These are phyloP conservation scores for Hydropotes inermis DNA, from an alignment of 2,113 vertebrate species.

Conservation along the genomic window DNA sequence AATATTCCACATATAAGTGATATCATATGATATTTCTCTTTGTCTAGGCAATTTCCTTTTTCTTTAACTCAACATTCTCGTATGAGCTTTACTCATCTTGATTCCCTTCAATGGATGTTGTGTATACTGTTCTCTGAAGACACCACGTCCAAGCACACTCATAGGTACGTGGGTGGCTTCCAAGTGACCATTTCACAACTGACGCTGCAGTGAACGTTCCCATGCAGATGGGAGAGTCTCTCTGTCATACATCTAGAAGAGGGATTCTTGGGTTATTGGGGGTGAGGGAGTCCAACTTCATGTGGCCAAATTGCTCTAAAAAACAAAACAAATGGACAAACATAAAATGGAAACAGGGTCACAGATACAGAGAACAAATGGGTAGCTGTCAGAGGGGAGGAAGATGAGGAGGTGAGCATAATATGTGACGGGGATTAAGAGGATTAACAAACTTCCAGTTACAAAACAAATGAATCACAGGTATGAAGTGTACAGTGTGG, in stretches of 20 bases:
- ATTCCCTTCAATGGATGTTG: not conserved
- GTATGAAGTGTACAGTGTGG: not conserved
- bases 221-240: not conserved
- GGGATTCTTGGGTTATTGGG: not conserved
- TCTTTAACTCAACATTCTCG: not conserved
- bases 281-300: not conserved
- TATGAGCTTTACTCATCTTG: not conserved
- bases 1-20: not conserved
- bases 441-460: not conserved
- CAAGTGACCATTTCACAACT: not conserved
- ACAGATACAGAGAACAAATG: not conserved
- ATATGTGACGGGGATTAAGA: not conserved
- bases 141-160: not conserved
- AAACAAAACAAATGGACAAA: not conserved
- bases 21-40: not conserved
- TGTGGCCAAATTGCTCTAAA: not conserved
- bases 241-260: not conserved
- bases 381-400: not conserved
- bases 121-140: not conserved
- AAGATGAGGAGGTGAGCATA: not conserved
- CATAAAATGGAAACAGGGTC: not conserved
- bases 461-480: not conserved
- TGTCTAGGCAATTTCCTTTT: not conserved
- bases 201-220: not conserved
- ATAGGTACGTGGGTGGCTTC: not conserved